Percentiles rank a stretch among this genome's conserved stretches.
Conservation (phyloP, 2,888 invertebrate species). For the Cactoblastis cactorum region DNA sequence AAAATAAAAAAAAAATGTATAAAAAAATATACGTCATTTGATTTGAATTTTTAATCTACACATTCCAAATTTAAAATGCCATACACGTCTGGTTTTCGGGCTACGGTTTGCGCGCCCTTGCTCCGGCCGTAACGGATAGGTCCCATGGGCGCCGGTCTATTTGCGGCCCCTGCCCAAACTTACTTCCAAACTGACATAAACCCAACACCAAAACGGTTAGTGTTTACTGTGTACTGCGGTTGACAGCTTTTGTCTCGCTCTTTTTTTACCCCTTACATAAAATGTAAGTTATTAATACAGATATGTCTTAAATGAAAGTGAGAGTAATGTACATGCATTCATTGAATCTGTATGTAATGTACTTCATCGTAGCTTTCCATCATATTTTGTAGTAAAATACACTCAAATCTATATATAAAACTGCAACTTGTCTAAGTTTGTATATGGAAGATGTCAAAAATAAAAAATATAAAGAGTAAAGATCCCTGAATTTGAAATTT, state of each 20-base stretch:
- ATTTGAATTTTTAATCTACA: not conserved
- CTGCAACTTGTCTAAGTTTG: too few relatives aligned
- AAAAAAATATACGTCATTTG: too few relatives aligned
- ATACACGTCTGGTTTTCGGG: slow-evolving; percentile 20
- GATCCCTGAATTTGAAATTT: too few relatives aligned
- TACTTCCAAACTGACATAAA: slow-evolving; percentile 24
- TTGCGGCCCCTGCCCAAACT: slow-evolving; percentile 26
- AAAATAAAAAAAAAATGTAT: too few relatives aligned
- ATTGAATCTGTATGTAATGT: too few relatives aligned
- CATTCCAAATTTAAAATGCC: not conserved
- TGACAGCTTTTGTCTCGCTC: not conserved
- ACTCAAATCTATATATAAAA: too few relatives aligned
- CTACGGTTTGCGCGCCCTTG: not conserved
- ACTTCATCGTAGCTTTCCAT: too few relatives aligned
- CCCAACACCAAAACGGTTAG: slow-evolving; percentile 19
- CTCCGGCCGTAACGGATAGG: slow-evolving; percentile 37
- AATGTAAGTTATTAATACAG: not conserved
- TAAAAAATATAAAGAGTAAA: too few relatives aligned
- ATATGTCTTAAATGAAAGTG: too few relatives aligned
- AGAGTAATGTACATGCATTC: too few relatives aligned
- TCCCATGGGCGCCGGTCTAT: slow-evolving; percentile 40
- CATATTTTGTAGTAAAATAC: too few relatives aligned
- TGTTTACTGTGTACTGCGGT: slow-evolving; percentile 11
- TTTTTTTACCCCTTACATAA: not conserved
- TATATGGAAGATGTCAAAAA: too few relatives aligned